Base-by-base conservation (phyloP, 2,797 vertebrate species). In the Petrocephalus schoutedeni region DNA sequence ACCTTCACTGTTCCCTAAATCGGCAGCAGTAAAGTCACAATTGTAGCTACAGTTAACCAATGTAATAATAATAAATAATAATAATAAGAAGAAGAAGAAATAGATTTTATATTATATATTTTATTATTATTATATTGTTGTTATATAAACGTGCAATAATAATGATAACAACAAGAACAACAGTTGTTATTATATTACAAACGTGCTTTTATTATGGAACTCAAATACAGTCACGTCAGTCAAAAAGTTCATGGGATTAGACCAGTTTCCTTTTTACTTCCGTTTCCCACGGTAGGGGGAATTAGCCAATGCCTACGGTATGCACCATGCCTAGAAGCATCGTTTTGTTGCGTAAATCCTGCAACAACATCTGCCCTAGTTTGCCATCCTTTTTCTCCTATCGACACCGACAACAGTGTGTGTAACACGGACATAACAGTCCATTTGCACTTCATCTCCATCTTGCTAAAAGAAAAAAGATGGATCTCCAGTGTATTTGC, bases 201-300 rank as follows among this genome's bases (percentile, higher is more conserved):
- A 71, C 8, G 12, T 12, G 28, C 12, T 36, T 71, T 71, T 71
- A 71, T 71, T 71, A 71, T 71, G 28, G 64, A 36, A 36, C 64
- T 71, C 64, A 77, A 77, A 77, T 77, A 19, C 36, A 77, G 71
- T 77, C 36, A 77, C 36, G 71, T 77, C 36, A 77, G 36, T 45
- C 32, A 45, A 77, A 45, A 45, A 19, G 16, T 74, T 2, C 32
- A 74, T 74, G 71, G 12, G 71, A 16, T 74, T 41, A 74, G 71
- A 74, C 28, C 59, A 28, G 59, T 67, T 59, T 59, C 59, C 64
- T 71, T 77, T 77, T 77, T 77, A 77, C 36, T 77, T 77, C 71
- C 71, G 71, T 77, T 77, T 77, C 71, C 36, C 32, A 77, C 6
- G 10, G 36, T 45, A 45, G 32, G 41, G 36, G 36, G 71, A 45